These are phyloP conservation scores for Achroia grisella DNA, from an alignment of 1,140 invertebrate genomes.

Conservation along the genomic window DNA sequence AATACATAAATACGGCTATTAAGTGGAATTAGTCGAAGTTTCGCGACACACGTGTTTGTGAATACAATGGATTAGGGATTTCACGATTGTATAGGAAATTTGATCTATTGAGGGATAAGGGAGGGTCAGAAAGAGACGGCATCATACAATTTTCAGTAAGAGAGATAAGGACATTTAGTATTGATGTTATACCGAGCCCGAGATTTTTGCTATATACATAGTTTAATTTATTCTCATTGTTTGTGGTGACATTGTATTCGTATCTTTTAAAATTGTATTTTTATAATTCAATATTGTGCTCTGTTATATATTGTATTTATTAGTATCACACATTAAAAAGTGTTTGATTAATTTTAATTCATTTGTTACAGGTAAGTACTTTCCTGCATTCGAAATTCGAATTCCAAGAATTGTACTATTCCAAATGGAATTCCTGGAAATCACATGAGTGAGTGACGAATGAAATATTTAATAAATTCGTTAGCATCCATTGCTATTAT, in stretches of 20 bases:
- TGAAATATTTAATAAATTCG: too few relatives aligned
- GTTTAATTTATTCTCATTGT: not conserved
- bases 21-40: slow-evolving; percentile 25
- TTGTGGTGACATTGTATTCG: not conserved
- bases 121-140: slow-evolving; percentile 13
- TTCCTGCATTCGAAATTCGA: too few relatives aligned
- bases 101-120: slow-evolving; percentile 23
- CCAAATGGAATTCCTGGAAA: too few relatives aligned
- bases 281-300: too few relatives aligned
- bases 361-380: too few relatives aligned
- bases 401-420: too few relatives aligned
- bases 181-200: not conserved
- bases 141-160: not conserved
- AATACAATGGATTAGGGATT: slow-evolving; percentile 25
- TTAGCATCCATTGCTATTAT: too few relatives aligned
- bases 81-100: slow-evolving; percentile 23
- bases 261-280: too few relatives aligned
- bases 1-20: slow-evolving; percentile 9
- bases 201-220: not conserved
- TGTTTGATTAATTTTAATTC: too few relatives aligned
- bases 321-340: too few relatives aligned
- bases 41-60: slow-evolving; percentile 30
- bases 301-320: too few relatives aligned
- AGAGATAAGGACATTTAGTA: not conserved
- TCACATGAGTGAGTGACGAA: too few relatives aligned